These are phyloP conservation scores for Bambusicola thoracicus DNA, from an alignment of 2,113 vertebrate genomes.

Conservation along the genomic window DNA sequence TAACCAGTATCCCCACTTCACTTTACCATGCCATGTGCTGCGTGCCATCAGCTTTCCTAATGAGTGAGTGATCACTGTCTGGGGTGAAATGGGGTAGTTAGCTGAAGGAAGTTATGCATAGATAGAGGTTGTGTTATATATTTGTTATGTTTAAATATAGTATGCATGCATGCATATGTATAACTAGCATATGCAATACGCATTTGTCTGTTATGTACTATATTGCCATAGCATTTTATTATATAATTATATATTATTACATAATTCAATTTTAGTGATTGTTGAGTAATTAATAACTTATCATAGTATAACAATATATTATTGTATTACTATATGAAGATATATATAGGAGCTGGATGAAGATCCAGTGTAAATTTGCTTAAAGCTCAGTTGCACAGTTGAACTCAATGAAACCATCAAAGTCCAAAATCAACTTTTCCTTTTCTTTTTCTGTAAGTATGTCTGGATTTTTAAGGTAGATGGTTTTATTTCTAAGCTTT, in stretches of 20 bases:
- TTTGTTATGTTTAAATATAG: neutral
- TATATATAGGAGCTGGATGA: neutral
- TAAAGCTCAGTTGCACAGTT: neutral
- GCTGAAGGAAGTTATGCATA: neutral
- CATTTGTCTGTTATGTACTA: neutral
- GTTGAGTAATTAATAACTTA: neutral
- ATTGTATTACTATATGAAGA: neutral
- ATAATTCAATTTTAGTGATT: neutral
- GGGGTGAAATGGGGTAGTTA: neutral
- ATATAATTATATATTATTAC: neutral
- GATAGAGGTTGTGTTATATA: neutral
- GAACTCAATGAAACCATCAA: neutral
- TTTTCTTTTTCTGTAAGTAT: neutral
- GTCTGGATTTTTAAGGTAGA: neutral
- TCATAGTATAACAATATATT: neutral
- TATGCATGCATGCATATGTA: accelerated
- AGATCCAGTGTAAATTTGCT: neutral
- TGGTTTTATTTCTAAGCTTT: neutral
- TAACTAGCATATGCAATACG: neutral
- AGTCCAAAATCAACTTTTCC: neutral
- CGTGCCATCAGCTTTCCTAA: neutral
- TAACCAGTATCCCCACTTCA: neutral
- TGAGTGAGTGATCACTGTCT: neutral
- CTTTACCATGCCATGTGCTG: neutral
- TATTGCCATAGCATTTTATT: neutral